Conservation (phyloP, 2,888 invertebrate genomes). For the Drosophila picticornis region DNA sequence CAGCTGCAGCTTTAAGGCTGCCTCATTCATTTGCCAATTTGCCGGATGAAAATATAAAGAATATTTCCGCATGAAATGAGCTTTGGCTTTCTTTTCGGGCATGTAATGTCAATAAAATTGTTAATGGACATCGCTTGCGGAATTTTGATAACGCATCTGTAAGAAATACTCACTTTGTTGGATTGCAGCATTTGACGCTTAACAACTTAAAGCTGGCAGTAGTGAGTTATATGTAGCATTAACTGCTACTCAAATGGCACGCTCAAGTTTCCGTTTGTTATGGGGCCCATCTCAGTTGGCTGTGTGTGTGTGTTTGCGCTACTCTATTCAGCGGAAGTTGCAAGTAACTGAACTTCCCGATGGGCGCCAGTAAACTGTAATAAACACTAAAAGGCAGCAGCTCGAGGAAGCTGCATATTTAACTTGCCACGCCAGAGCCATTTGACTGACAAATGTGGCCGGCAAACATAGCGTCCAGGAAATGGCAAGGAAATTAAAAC, state of each 20-base stretch:
- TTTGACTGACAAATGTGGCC: slow-evolving; percentile 79
- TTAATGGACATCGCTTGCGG: slow-evolving; percentile 48
- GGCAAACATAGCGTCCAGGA: slow-evolving; percentile 56
- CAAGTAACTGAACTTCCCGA: slow-evolving; percentile 76
- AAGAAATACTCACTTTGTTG: background rate
- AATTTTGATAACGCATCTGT: slow-evolving; percentile 13
- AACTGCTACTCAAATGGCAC: slow-evolving; percentile 36
- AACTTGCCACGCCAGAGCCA: slow-evolving; percentile 50
- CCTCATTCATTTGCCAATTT: slow-evolving; percentile 16
- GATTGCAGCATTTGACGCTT: slow-evolving; percentile 22
- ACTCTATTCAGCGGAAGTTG: slow-evolving; percentile 58
- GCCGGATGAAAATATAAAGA: background rate
- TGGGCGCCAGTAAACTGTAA: slow-evolving; percentile 73
- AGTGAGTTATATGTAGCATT: slow-evolving; percentile 24
- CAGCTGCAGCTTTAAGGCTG: slow-evolving; percentile 43
- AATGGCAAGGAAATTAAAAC: slow-evolving; percentile 80
- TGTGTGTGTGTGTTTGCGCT: slow-evolving; percentile 19
- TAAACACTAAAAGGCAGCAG: slow-evolving; percentile 70
- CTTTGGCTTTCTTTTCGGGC: slow-evolving; percentile 9
- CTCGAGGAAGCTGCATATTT: slow-evolving; percentile 67
- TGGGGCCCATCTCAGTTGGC: slow-evolving; percentile 14
- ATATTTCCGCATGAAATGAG: slow-evolving; percentile 40
- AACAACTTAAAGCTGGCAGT: slow-evolving; percentile 32
- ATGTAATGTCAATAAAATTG: slow-evolving; percentile 62
- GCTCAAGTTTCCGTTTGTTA: slow-evolving; percentile 61